Evolutionary conservation across 2,797 vertebrate species (phyloP).

Genomic region (Xenops minutus): DNA sequence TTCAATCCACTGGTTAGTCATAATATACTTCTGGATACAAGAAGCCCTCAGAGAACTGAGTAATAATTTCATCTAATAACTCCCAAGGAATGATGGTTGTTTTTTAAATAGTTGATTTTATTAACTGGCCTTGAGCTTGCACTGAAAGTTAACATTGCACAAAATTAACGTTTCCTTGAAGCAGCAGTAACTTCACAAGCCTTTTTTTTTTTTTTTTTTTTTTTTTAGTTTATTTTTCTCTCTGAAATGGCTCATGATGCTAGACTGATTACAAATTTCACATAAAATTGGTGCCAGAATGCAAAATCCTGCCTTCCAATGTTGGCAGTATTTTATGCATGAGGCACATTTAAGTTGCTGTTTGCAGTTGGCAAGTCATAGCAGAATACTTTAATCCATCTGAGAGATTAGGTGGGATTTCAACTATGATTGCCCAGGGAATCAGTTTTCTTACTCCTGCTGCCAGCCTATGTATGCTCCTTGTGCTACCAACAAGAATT

Average conservation of each 20-base stretch:
- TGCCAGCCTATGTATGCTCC: accelerated
- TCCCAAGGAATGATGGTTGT: background rate
- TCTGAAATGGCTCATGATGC: background rate
- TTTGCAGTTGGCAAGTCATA: background rate
- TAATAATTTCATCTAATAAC: background rate
- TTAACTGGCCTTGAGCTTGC: background rate
- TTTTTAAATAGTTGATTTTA: background rate
- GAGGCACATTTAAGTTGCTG: background rate
- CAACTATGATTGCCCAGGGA: background rate
- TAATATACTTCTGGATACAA: background rate
- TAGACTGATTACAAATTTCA: background rate
- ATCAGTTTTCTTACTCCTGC: background rate
- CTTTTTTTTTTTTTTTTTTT: background rate
- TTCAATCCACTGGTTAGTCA: background rate
- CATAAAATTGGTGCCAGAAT: background rate
- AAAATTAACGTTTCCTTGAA: background rate
- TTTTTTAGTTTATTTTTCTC: background rate
- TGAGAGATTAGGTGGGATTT: background rate
- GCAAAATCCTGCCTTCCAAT: background rate
- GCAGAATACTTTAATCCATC: background rate
- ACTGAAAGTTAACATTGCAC: background rate
- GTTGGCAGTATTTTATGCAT: background rate
- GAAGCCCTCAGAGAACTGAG: background rate
- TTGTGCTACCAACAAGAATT: background rate
- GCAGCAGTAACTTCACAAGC: background rate